Percentiles rank a stretch among this genome's conserved stretches.
These are phyloP conservation scores for Aradophagus sp. DNA, from an alignment of 1,140 invertebrate genomes.

Conservation along the genomic window DNA sequence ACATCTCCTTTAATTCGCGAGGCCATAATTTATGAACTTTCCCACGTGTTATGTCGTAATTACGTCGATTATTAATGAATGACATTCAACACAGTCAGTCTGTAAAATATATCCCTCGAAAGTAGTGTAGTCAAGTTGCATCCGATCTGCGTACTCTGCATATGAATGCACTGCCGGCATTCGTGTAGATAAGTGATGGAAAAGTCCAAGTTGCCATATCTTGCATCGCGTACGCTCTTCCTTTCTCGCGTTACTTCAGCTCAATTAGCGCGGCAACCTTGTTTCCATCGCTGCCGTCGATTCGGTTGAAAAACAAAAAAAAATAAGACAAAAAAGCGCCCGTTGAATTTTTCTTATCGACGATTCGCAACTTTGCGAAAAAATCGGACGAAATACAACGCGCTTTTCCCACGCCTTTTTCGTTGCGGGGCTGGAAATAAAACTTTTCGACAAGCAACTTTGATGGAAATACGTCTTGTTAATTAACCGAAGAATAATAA, in stretches of 20 bases:
- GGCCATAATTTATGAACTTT: not conserved
- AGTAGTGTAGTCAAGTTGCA: conserved; percentile 42
- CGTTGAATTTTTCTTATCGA: not conserved
- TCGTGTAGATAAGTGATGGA: conserved; percentile 59
- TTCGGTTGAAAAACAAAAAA: too few species aligned
- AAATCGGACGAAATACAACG: not conserved
- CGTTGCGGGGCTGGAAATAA: too few species aligned
- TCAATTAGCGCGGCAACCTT: too few species aligned
- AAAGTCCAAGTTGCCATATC: conserved; percentile 30
- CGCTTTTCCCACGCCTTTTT: too few species aligned
- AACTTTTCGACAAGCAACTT: too few species aligned
- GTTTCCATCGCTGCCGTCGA: too few species aligned
- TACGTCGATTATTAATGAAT: conserved; percentile 24
- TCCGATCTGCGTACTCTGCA: conserved; percentile 23
- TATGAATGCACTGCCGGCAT: conserved; percentile 25
- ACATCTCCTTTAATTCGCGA: not conserved
- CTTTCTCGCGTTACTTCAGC: conserved; percentile 28
- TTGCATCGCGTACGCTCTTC: conserved; percentile 8
- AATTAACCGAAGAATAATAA: conserved; percentile 18
- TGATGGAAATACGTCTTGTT: conserved; percentile 3
- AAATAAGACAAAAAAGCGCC: too few species aligned
- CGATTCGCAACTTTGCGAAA: not conserved
- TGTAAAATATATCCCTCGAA: conserved; percentile 31
- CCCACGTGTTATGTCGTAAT: conserved; percentile 10
- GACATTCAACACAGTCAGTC: conserved; percentile 22